Percentiles rank a stretch among this genome's conserved stretches.
Evolutionary conservation across 2,797 vertebrate species (phyloP).

Genomic region (Hippopotamyrus pictus): DNA sequence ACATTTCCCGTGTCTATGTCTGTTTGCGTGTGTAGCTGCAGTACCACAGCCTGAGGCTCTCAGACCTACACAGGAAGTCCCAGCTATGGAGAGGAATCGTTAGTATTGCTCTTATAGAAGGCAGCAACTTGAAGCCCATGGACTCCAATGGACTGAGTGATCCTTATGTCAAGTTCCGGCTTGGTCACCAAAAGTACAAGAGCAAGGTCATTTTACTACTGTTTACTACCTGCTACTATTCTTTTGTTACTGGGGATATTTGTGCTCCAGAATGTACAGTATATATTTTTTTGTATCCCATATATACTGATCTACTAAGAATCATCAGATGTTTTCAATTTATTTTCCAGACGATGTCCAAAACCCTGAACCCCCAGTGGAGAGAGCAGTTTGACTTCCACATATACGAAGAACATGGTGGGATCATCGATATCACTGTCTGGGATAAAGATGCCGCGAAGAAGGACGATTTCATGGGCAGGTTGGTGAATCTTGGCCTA

Average conservation of each 20-base stretch:
- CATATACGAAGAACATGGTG: slow-evolving; percentile 86
- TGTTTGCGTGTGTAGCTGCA: slow-evolving; percentile 46
- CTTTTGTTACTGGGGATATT: background rate
- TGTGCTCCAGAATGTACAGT: background rate
- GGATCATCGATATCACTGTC: slow-evolving; percentile 83
- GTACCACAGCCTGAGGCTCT: slow-evolving; percentile 85
- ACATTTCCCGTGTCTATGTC: slow-evolving; percentile 10
- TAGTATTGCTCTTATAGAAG: slow-evolving; percentile 89
- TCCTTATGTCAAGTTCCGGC: slow-evolving; percentile 88
- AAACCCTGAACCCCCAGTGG: slow-evolving; percentile 94
- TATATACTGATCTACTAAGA: background rate
- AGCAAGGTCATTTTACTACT: slow-evolving; percentile 77
- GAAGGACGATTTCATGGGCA: slow-evolving; percentile 96
- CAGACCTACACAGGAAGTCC: slow-evolving; percentile 83
- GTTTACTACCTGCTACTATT: background rate
- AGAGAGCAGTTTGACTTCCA: slow-evolving; percentile 97
- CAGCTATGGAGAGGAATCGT: slow-evolving; percentile 96
- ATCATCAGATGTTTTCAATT: background rate
- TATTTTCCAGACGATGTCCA: slow-evolving; percentile 74
- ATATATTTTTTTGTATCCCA: background rate
- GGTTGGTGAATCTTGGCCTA: slow-evolving; percentile 52
- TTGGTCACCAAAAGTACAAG: slow-evolving; percentile 95
- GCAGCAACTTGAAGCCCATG: slow-evolving; percentile 82
- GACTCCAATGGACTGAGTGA: slow-evolving; percentile 87
- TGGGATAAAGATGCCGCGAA: slow-evolving; percentile 95